These are phyloP conservation scores for Bolborhynchus lineola DNA, from an alignment of 2,113 vertebrate genomes.

Conservation along the genomic window DNA sequence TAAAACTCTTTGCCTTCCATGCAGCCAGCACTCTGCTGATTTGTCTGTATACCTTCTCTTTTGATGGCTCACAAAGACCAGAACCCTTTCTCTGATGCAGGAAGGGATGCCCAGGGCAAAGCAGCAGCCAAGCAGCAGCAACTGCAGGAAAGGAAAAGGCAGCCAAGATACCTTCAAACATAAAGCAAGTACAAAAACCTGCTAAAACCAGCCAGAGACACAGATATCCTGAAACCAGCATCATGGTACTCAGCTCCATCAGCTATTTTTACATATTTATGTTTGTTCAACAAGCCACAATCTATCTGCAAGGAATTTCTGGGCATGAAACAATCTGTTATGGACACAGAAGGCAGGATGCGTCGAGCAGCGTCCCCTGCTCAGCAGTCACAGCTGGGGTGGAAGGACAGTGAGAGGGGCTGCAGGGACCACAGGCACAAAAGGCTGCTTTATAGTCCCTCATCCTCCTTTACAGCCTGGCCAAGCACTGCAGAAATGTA, in stretches of 20 bases:
- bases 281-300: not conserved
- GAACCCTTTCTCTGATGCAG: not conserved
- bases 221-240: slow-evolving; percentile 8
- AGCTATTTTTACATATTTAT: not conserved
- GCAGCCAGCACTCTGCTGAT: too few species aligned
- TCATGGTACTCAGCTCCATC: not conserved
- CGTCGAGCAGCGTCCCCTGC: not conserved
- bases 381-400: not conserved
- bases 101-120: not conserved
- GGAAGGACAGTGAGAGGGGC: not conserved
- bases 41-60: not conserved
- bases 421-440: not conserved
- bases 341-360: rapidly evolving
- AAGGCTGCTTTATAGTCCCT: slow-evolving; percentile 18
- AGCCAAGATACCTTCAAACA: not conserved
- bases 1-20: rapidly evolving
- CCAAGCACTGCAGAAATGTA: not conserved
- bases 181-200: not conserved
- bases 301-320: not conserved
- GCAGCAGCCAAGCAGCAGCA: not conserved
- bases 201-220: not conserved
- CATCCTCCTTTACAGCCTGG: not conserved
- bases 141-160: not conserved
- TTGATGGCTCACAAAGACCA: rapidly evolving
- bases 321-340: not conserved